Conservation (phyloP, 2,888 invertebrate genomes). For the Cheilosia vernalis region DNA sequence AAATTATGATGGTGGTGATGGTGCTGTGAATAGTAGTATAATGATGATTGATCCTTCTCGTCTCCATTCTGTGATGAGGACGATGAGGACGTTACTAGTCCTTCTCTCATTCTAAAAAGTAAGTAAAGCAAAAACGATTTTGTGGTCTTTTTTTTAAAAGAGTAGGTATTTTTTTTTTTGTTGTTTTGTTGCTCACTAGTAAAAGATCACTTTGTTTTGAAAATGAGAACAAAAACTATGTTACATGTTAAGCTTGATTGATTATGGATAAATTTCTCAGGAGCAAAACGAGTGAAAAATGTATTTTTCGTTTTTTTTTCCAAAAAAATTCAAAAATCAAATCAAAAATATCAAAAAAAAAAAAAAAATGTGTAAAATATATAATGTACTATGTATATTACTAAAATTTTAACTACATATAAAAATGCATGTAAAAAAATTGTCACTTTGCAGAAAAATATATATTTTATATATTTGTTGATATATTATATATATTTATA, state of each 20-base stretch:
- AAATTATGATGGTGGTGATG: conserved; percentile 36
- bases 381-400: not conserved
- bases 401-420: conserved; percentile 16
- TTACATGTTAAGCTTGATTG: conserved; percentile 17
- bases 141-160: conserved; percentile 36
- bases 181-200: not conserved
- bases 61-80: conserved; percentile 72
- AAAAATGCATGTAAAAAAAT: conserved; percentile 31
- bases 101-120: conserved; percentile 76
- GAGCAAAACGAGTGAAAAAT: conserved; percentile 40
- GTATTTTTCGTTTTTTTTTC: conserved; percentile 27
- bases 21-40: conserved; percentile 58
- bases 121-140: conserved; percentile 66
- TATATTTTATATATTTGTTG: not conserved
- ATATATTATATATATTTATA: not conserved
- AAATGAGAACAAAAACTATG: not conserved
- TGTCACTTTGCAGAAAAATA: conserved; percentile 11
- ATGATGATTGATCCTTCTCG: conserved; percentile 62
- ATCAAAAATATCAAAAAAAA: too few species aligned
- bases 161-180: conserved; percentile 1
- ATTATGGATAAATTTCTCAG: conserved; percentile 34
- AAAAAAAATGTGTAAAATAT: not conserved
- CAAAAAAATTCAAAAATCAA: not conserved
- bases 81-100: conserved; percentile 67
- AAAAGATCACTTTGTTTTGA: conserved; percentile 32